Percentiles rank a stretch among this genome's conserved stretches.
phyloP scores from a whole-genome alignment of 2,113 vertebrate genomes.

The Ploceus nigricollis region DNA sequence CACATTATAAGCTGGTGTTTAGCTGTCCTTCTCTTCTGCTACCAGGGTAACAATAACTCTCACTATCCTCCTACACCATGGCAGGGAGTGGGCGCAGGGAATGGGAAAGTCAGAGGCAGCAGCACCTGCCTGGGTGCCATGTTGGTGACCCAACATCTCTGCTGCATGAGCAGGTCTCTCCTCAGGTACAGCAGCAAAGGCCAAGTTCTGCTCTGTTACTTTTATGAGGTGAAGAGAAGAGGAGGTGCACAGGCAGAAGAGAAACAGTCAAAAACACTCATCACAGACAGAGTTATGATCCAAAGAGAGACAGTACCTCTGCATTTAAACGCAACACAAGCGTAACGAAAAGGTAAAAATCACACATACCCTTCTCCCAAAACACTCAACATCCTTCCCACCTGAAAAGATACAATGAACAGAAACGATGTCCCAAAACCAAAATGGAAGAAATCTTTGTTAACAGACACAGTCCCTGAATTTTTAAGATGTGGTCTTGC shows the following conservation, averaged over 20 bases:
- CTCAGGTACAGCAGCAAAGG: neutral
- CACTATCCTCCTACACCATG: neutral
- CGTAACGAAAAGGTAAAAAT: neutral
- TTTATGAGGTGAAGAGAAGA: neutral
- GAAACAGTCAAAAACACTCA: neutral
- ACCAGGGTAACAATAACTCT: neutral
- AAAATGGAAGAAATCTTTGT: neutral
- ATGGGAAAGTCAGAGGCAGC: neutral
- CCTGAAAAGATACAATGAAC: constrained; percentile 29
- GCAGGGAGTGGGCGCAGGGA: neutral
- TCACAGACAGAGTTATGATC: neutral
- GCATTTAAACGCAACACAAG: constrained; percentile 54
- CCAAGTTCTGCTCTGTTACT: neutral
- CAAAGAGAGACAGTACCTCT: constrained; percentile 64
- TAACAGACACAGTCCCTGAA: constrained; percentile 71
- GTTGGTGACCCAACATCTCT: rapidly evolving
- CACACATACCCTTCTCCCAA: neutral
- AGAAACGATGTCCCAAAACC: neutral
- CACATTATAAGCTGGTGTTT: neutral
- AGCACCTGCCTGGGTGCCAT: neutral
- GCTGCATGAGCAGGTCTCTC: rapidly evolving
- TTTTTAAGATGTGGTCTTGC: constrained; percentile 9
- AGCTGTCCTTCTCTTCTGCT: neutral
- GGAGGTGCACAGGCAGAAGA: neutral
- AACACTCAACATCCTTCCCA: constrained; percentile 6